Evolutionary conservation across 2,797 vertebrate species (phyloP).

Genomic region (Allobates femoralis): DNA sequence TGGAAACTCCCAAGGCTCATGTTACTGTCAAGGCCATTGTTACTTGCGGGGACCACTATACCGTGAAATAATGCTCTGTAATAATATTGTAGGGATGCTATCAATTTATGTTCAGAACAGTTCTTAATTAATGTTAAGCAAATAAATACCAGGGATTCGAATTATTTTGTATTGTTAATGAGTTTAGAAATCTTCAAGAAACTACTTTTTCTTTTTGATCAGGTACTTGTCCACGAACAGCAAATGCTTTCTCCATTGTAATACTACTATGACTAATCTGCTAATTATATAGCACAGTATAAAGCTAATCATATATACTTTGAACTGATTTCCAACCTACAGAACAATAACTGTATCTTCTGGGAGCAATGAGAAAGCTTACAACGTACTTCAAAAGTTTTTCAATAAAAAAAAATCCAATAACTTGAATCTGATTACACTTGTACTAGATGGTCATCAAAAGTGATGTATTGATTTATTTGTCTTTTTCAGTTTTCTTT

Average conservation of each 20-base stretch:
- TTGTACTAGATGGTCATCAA: constrained; percentile 49
- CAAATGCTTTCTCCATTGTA: not conserved
- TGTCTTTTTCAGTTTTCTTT: constrained; percentile 39
- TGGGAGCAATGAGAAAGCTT: constrained; percentile 23
- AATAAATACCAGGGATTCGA: not conserved
- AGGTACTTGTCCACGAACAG: not conserved
- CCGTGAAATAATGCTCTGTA: too few species aligned
- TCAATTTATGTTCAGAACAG: not conserved
- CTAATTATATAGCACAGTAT: constrained; percentile 33
- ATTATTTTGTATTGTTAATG: not conserved
- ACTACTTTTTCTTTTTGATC: not conserved
- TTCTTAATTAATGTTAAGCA: not conserved
- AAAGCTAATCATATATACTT: constrained; percentile 15
- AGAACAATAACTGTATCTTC: constrained; percentile 30
- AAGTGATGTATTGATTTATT: constrained; percentile 51
- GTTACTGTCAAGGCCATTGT: not conserved
- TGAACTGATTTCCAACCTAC: constrained; percentile 5
- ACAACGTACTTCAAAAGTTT: constrained; percentile 28
- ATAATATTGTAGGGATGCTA: not conserved
- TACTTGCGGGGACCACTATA: not conserved
- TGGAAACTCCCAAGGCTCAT: too few species aligned
- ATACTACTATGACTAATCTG: constrained; percentile 27
- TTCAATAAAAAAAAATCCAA: constrained; percentile 46
- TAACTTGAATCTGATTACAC: constrained; percentile 45
- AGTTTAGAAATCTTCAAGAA: not conserved